Conservation (phyloP, 2,888 invertebrate genomes). For the Dascillus cervinus region DNA sequence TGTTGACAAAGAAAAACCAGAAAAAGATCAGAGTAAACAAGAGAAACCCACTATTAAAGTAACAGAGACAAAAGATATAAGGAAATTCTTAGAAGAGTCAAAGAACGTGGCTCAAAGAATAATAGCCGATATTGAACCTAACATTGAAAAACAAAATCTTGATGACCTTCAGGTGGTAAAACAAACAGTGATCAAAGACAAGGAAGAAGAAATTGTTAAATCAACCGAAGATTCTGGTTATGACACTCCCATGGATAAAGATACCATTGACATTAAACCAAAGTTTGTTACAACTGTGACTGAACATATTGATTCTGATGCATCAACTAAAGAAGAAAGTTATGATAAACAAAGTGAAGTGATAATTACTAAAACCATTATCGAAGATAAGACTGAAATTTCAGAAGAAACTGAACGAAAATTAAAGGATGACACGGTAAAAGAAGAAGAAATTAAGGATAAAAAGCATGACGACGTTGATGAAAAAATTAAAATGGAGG, state of each 20-base stretch:
- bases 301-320: no score
- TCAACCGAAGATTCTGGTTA: not conserved
- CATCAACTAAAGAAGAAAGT: not conserved
- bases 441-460: not conserved
- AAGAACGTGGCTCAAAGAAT: no score
- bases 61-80: no score
- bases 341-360: conserved; percentile 1
- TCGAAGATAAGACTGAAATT: not conserved
- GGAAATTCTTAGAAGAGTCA: no score
- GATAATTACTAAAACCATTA: no score
- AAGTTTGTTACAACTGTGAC: no score
- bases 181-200: not conserved
- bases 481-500: not conserved
- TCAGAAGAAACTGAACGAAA: not conserved
- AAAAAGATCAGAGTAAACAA: conserved; percentile 1
- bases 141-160: not conserved
- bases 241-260: no score
- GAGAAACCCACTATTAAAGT: not conserved
- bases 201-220: conserved; percentile 2
- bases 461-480: conserved; percentile 1
- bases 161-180: not conserved
- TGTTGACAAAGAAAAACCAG: not conserved
- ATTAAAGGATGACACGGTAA: not conserved
- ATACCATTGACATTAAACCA: no score
- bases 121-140: no score